Conservation (phyloP, 2,797 vertebrate genomes). For the Anabas testudineus region DNA sequence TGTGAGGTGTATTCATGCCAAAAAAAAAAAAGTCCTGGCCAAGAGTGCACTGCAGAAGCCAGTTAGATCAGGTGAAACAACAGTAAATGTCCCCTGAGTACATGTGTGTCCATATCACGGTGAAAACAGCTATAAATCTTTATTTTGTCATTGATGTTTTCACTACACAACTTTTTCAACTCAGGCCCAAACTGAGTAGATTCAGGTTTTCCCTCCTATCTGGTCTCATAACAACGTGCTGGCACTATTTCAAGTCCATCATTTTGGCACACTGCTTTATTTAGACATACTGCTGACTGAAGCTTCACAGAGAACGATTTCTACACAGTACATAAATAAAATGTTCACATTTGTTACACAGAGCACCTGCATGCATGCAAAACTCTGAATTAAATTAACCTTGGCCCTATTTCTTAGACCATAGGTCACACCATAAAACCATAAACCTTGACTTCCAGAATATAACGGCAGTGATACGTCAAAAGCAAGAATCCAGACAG, state of each 20-base stretch:
- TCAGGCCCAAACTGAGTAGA: slow-evolving; percentile 8
- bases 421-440: slow-evolving; percentile 9
- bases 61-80: slow-evolving; percentile 48
- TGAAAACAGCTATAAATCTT: slow-evolving; percentile 49
- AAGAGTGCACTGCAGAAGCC: slow-evolving; percentile 31
- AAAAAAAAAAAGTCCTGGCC: slow-evolving; percentile 33
- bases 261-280: slow-evolving; percentile 25
- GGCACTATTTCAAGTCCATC: slow-evolving; percentile 9
- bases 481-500: slow-evolving; percentile 27
- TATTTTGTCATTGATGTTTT: slow-evolving; percentile 29
- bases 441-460: slow-evolving; percentile 17
- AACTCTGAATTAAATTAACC: slow-evolving; percentile 40
- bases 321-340: not conserved
- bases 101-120: slow-evolving; percentile 43
- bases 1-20: slow-evolving; percentile 25
- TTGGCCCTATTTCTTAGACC: slow-evolving; percentile 9
- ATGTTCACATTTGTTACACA: slow-evolving; percentile 24
- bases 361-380: slow-evolving; percentile 3
- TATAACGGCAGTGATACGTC: slow-evolving; percentile 31
- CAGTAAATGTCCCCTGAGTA: slow-evolving; percentile 36
- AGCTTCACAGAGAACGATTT: not conserved
- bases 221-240: slow-evolving; percentile 27
- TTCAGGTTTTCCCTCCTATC: slow-evolving; percentile 9
- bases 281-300: not conserved
- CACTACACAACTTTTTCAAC: slow-evolving; percentile 19